A percentile compares a stretch with the other conserved stretches of the same genome.
These are phyloP conservation scores for Antitype chi DNA, from an alignment of 2,888 invertebrate genomes.

Conservation along the genomic window DNA sequence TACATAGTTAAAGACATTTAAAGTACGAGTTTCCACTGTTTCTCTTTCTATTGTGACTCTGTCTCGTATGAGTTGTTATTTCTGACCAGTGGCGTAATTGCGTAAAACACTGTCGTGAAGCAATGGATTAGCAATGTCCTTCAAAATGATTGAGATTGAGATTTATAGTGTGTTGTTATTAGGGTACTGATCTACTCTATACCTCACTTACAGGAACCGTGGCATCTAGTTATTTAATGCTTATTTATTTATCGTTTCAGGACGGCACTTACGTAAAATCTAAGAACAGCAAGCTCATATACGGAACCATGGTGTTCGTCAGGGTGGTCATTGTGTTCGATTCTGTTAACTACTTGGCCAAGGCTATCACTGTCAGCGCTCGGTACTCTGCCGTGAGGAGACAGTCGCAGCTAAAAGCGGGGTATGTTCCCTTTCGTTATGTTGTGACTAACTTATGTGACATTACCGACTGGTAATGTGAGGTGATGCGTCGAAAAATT, in stretches of 20 bases:
- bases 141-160: too few relatives aligned
- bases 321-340: constrained; percentile 95
- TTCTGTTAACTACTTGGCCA: constrained; percentile 93
- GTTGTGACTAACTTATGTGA: neutral
- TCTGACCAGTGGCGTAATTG: neutral
- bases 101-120: too few relatives aligned
- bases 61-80: neutral
- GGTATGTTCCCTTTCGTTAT: constrained; percentile 87
- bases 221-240: neutral
- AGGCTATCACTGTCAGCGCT: constrained; percentile 96
- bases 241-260: constrained; percentile 74
- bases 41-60: neutral
- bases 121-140: too few relatives aligned
- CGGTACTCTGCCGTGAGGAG: constrained; percentile 97
- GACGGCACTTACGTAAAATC: constrained; percentile 97
- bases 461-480: too few relatives aligned
- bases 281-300: constrained; percentile 94
- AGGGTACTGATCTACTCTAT: neutral
- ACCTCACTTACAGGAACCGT: neutral
- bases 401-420: constrained; percentile 95
- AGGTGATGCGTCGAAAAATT: too few relatives aligned
- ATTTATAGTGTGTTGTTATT: too few relatives aligned
- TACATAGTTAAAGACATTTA: neutral
- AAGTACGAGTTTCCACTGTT: neutral
- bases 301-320: constrained; percentile 98